Conservation (phyloP, 2,797 vertebrate species). For the Poecilia wingei region DNA sequence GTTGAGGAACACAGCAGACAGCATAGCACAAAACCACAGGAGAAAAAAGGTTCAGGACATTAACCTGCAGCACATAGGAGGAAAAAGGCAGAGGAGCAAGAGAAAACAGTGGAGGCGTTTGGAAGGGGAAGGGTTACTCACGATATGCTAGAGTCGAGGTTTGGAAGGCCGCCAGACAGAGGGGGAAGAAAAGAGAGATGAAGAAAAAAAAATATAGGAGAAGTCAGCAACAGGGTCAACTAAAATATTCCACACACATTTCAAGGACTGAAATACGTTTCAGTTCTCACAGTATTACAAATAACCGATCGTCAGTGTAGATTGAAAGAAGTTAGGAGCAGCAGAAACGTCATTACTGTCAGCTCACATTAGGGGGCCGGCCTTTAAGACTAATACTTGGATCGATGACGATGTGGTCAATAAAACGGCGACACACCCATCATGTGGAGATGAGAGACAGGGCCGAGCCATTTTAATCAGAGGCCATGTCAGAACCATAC, state of each 20-base stretch:
- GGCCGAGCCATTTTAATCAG: constrained; percentile 18
- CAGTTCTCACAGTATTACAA: background rate
- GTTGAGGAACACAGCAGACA: constrained; percentile 41
- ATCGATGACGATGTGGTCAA: constrained; percentile 5
- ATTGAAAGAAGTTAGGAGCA: background rate
- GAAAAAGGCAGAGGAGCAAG: constrained; percentile 31
- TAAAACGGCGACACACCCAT: constrained; percentile 9
- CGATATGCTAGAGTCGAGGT: constrained; percentile 73
- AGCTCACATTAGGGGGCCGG: background rate
- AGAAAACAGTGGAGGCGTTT: constrained; percentile 38
- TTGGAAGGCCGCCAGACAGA: constrained; percentile 52
- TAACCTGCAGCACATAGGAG: constrained; percentile 35
- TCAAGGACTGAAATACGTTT: constrained; percentile 5
- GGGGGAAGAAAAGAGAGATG: constrained; percentile 39
- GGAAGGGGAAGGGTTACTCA: constrained; percentile 67
- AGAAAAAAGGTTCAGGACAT: constrained; percentile 37
- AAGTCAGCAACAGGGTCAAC: constrained; percentile 45
- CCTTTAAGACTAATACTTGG: background rate
- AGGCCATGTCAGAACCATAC: constrained; percentile 14
- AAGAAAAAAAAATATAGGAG: constrained; percentile 36
- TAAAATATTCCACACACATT: constrained; percentile 24
- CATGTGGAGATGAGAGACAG: background rate
- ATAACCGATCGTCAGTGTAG: background rate
- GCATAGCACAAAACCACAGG: constrained; percentile 42
- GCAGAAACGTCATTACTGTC: constrained; percentile 1